phyloP scores from a whole-genome alignment of 23 tunicate genomes.

The Styela plicata region DNA sequence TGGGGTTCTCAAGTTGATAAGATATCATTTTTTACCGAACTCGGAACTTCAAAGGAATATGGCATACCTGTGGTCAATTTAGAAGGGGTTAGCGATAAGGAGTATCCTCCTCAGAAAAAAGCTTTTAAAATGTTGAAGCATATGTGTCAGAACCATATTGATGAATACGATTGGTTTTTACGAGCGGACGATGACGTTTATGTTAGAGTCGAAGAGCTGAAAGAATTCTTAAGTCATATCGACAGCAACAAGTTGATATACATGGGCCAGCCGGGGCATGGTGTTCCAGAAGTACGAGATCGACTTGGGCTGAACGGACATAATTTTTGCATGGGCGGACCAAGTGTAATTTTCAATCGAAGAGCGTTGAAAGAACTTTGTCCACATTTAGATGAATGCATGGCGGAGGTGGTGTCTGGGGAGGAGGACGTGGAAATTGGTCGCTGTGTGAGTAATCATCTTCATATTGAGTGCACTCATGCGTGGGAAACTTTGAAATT shows the following conservation, averaged over 20 bases:
- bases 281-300: conserved; percentile 78
- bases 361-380: conserved; percentile 74
- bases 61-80: conserved; percentile 70
- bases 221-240: conserved; percentile 51
- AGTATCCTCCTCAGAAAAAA: conserved; percentile 91
- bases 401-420: conserved; percentile 68
- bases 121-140: conserved; percentile 82
- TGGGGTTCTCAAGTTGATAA: conserved; percentile 89
- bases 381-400: conserved; percentile 85
- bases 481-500: conserved; percentile 93
- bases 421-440: conserved; percentile 98
- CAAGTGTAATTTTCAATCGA: conserved; percentile 77
- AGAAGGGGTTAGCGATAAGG: conserved; percentile 62
- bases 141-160: conserved; percentile 70
- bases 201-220: conserved; percentile 52
- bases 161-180: conserved; percentile 87
- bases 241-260: conserved; percentile 64
- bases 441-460: conserved; percentile 86
- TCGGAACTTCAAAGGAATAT: conserved; percentile 39
- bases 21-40: conserved; percentile 63
- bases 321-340: conserved; percentile 98
- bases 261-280: conserved; percentile 99
- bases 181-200: conserved; percentile 96
- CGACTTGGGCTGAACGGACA: conserved; percentile 88
- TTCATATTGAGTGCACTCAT: conserved; percentile 94